These are phyloP conservation scores for Volucella inflata DNA, from an alignment of 2,888 invertebrate species.

Conservation along the genomic window DNA sequence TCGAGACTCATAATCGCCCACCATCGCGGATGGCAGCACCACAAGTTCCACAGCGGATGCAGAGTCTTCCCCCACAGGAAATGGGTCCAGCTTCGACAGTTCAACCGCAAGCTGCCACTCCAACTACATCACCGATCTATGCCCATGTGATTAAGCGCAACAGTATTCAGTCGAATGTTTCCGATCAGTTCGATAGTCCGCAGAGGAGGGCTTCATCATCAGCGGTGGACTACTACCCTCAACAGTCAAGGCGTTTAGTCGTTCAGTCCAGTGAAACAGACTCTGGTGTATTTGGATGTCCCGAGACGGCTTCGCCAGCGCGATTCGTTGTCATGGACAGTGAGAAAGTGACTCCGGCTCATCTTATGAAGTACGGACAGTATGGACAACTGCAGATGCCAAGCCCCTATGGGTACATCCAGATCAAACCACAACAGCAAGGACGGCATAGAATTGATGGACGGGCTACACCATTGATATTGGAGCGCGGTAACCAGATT, in stretches of 20 bases:
- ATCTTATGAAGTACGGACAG: conserved; percentile 78
- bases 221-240: conserved; percentile 58
- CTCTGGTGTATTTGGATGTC: conserved; percentile 76
- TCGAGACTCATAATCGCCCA: conserved; percentile 80
- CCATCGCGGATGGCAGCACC: conserved; percentile 79
- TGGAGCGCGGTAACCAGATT: conserved; percentile 80
- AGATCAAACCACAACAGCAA: conserved; percentile 74
- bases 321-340: conserved; percentile 81
- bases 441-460: conserved; percentile 78
- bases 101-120: conserved; percentile 45
- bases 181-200: conserved; percentile 81
- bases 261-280: conserved; percentile 77
- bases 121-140: conserved; percentile 80
- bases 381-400: conserved; percentile 78
- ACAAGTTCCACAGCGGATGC: conserved; percentile 82
- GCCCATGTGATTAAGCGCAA: conserved; percentile 82
- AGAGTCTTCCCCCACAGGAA: conserved; percentile 79
- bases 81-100: conserved; percentile 65
- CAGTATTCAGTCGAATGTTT: conserved; percentile 81
- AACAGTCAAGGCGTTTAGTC: conserved; percentile 63
- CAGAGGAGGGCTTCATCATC: conserved; percentile 77
- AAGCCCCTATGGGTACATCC: conserved; percentile 78
- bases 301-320: conserved; percentile 77
- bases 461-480: conserved; percentile 81
- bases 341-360: conserved; percentile 80